These are phyloP conservation scores for Andrena trimmerana DNA, from an alignment of 2,888 invertebrate species.

Conservation along the genomic window DNA sequence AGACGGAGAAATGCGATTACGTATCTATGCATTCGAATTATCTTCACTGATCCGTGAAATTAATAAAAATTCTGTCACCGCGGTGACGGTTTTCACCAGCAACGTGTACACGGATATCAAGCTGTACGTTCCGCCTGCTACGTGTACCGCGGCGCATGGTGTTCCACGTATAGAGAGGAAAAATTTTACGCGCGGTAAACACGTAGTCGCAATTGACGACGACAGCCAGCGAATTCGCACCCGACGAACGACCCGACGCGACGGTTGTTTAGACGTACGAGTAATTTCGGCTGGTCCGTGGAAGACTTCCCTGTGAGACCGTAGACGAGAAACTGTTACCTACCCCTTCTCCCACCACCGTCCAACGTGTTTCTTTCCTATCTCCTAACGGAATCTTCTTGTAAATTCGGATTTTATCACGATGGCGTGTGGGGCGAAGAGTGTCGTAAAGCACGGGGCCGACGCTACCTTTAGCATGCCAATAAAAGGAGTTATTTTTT, in stretches of 20 bases:
- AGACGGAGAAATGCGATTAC: background rate
- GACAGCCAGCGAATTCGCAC: slow-evolving; percentile 55
- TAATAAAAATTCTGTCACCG: slow-evolving; percentile 48
- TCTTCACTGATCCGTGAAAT: slow-evolving; percentile 22
- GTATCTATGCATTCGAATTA: background rate
- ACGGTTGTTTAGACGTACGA: slow-evolving; percentile 36
- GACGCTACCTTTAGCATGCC: background rate
- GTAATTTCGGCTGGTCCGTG: slow-evolving; percentile 38
- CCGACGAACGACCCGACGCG: slow-evolving; percentile 10
- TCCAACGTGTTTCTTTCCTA: background rate
- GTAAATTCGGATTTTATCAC: background rate
- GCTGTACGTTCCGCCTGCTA: background rate
- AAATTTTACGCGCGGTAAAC: slow-evolving; percentile 75
- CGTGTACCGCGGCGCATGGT: background rate
- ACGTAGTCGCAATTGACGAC: slow-evolving; percentile 68
- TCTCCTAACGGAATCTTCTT: background rate
- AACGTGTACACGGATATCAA: background rate
- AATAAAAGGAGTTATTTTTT: background rate
- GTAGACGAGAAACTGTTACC: background rate
- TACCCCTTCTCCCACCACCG: background rate
- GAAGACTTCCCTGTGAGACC: background rate
- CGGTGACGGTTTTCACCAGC: slow-evolving; percentile 10
- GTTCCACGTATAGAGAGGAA: slow-evolving; percentile 54
- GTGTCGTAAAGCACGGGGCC: background rate
- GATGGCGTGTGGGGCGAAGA: background rate